Base-by-base conservation (phyloP, 2,797 vertebrate species). In the Gadopsis bispinosus region DNA sequence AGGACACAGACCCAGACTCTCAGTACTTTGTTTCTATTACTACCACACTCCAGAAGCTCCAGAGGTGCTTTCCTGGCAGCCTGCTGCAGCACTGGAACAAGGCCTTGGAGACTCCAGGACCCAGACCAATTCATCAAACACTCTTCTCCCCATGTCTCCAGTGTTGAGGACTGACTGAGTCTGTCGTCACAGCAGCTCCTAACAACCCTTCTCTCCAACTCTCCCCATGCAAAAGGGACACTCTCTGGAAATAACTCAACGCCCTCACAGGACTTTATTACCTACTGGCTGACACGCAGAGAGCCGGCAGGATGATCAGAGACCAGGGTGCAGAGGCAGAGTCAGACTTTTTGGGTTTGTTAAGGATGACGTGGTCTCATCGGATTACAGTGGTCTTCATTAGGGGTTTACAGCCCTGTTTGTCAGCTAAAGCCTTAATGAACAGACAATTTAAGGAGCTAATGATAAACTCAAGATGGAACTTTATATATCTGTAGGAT, bases 41-140 rank as follows among this genome's bases (percentile, higher is more conserved):
- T 59, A 56, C 33, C 51, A 74, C 70, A 69, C 75, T 85, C 63
- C 66, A 53, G 64, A 65, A 58, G 75, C 76, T 83, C 80, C 77
- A 68, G 64, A 73, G 77, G 81, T 65, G 67, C 70, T 75, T 71
- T 75, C 19, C 77, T 85, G 81, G 75, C 73, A 86, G 85, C 69
- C 41, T 43, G 63, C 81, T 71, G 73, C 69, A 76, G 81, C 78
- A 75, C 77, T 75, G 79, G 70, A 86, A 87, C 75, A 74, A 83
- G 83, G 55, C 87, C 76, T 78, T 59, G 19, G 85, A 88, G 89
- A 86, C 66, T 73, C 47, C 33, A 77, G 60, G 73, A 84, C 81
- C 83, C 80, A 84, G 81, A 87, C 82, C 71, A 61, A 89, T 90
- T 87, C 85, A 91, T 90, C 89, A 90, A 61, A 87, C 66, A 61